phyloP scores from a whole-genome alignment of 2,797 vertebrate genomes.

The Acanthurus leucopareius region DNA sequence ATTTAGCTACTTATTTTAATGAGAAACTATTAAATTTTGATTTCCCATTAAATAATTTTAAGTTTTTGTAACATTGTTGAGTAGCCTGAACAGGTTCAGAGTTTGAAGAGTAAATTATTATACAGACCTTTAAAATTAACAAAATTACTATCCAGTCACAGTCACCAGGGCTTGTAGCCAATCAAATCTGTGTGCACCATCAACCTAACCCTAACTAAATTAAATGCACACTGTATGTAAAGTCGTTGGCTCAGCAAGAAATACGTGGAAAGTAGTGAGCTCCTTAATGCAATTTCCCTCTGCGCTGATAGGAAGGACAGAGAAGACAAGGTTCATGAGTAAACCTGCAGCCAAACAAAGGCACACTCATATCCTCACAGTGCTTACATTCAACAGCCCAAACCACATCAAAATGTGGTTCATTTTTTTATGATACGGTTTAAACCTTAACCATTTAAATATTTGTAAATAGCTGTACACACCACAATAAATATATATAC shows the following conservation, averaged over 20 bases:
- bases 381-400: background rate
- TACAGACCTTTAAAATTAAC: background rate
- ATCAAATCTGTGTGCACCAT: background rate
- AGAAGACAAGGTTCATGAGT: background rate
- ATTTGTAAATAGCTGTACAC: constrained; percentile 1
- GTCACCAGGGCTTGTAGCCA: background rate
- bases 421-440: background rate
- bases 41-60: too few species aligned
- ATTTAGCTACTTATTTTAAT: too few species aligned
- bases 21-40: too few species aligned
- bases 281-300: background rate
- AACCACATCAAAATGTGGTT: background rate
- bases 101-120: background rate
- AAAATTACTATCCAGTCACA: background rate
- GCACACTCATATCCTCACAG: background rate
- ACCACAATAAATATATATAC: background rate
- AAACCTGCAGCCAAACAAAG: background rate
- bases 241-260: constrained; percentile 25
- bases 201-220: background rate
- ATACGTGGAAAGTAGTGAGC: background rate
- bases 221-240: constrained; percentile 8
- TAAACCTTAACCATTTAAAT: constrained; percentile 1
- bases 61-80: background rate
- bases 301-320: background rate
- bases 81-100: background rate